These are phyloP conservation scores for Acanthurus leucopareius DNA, from an alignment of 2,797 vertebrate species.

Conservation along the genomic window DNA sequence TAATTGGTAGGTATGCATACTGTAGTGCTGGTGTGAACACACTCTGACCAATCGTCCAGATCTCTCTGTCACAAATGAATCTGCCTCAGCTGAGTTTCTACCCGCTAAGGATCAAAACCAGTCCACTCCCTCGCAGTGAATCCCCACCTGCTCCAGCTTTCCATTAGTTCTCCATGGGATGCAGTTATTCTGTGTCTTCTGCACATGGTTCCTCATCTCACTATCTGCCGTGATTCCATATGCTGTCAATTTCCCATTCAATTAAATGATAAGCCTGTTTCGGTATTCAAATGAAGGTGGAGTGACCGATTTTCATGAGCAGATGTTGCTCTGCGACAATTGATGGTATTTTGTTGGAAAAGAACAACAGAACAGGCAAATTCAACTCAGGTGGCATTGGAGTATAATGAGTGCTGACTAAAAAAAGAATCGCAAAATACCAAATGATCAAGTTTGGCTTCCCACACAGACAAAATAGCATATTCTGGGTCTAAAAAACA, in stretches of 20 bases:
- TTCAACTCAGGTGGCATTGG: no score
- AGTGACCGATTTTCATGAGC: constrained; percentile 64
- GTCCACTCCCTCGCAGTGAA: constrained; percentile 17
- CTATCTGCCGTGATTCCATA: constrained; percentile 73
- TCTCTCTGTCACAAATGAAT: constrained; percentile 61
- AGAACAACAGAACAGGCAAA: no score
- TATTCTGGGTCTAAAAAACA: no score
- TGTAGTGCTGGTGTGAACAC: constrained; percentile 40
- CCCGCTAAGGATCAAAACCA: constrained; percentile 40
- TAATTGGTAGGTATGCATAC: constrained; percentile 64
- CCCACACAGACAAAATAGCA: no score
- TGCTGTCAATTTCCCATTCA: constrained; percentile 77
- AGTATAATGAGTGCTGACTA: no score
- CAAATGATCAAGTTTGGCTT: no score
- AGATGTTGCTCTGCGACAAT: constrained; percentile 59
- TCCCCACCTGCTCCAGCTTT: constrained; percentile 42
- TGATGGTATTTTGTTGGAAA: constrained; percentile 56
- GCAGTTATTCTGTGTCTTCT: constrained; percentile 59
- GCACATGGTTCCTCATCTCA: constrained; percentile 45
- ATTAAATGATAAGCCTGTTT: constrained; percentile 84
- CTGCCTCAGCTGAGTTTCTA: constrained; percentile 44
- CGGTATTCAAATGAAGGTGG: constrained; percentile 64
- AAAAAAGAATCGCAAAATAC: no score
- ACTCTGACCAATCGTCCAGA: constrained; percentile 43
- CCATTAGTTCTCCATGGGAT: constrained; percentile 53